phyloP scores from a whole-genome alignment of 2,113 vertebrate genomes.

The Halcyon malimbica region DNA sequence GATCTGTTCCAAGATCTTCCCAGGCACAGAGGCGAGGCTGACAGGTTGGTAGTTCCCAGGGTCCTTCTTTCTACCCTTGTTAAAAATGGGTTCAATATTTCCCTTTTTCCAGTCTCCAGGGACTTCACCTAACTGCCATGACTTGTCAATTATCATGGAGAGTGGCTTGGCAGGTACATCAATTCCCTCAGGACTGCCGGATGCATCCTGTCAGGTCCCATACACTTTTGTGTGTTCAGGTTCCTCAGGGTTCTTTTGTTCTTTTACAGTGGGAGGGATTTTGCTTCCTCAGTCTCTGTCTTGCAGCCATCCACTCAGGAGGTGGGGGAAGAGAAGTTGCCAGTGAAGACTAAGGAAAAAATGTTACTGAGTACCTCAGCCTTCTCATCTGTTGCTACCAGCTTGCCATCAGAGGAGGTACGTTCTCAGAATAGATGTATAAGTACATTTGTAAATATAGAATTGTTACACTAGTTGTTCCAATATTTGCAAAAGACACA shows the following conservation, averaged over 20 bases:
- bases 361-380: too few relatives aligned
- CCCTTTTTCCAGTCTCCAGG: not conserved
- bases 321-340: not conserved
- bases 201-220: not conserved
- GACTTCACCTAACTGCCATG: not conserved
- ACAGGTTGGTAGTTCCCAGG: not conserved
- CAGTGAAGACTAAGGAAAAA: too few relatives aligned
- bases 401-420: not conserved
- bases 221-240: not conserved
- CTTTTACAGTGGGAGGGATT: not conserved
- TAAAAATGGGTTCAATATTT: not conserved
- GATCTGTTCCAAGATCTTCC: too few relatives aligned
- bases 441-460: not conserved
- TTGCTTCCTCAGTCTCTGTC: not conserved
- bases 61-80: not conserved
- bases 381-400: too few relatives aligned
- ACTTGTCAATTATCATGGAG: not conserved
- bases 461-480: not conserved
- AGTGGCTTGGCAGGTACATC: not conserved
- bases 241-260: not conserved
- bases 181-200: not conserved
- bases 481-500: not conserved
- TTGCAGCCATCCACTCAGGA: not conserved
- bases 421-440: not conserved
- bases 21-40: too few relatives aligned